Conservation (phyloP, 2,797 vertebrate species). For the Podarcis siculus region DNA sequence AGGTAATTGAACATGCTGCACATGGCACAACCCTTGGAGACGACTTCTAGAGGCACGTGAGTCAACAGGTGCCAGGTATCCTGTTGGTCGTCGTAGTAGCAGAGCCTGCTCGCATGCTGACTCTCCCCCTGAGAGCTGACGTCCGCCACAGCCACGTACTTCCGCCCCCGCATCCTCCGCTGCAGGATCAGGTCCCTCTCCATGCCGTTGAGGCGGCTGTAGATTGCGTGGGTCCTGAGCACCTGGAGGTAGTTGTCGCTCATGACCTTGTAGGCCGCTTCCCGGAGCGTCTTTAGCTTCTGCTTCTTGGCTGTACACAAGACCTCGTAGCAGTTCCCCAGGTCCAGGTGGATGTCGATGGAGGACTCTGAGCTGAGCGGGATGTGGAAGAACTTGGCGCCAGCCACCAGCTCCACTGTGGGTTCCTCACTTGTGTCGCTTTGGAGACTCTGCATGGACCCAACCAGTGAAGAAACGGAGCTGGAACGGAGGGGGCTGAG, state of each 20-base stretch:
- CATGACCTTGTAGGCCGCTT: conserved; percentile 88
- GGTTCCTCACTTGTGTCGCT: conserved; percentile 7
- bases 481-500: not conserved
- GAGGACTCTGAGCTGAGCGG: conserved; percentile 60
- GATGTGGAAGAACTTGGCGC: conserved; percentile 69
- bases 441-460: conserved; percentile 39
- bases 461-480: conserved; percentile 21
- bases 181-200: conserved; percentile 88
- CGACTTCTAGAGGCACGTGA: conserved; percentile 83
- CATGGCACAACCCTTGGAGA: conserved; percentile 86
- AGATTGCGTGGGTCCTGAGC: conserved; percentile 84
- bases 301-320: conserved; percentile 86
- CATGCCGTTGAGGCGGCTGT: conserved; percentile 80
- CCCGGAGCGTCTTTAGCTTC: conserved; percentile 75
- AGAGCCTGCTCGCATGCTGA: conserved; percentile 75
- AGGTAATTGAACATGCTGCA: conserved; percentile 96
- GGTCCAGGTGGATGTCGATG: conserved; percentile 79
- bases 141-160: conserved; percentile 83
- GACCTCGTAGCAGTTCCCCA: conserved; percentile 89
- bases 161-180: conserved; percentile 80
- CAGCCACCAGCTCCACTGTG: conserved; percentile 62
- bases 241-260: conserved; percentile 93
- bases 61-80: conserved; percentile 85
- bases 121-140: conserved; percentile 77
- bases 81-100: conserved; percentile 84